A percentile compares a stretch with the other conserved stretches of the same genome.
Conservation (phyloP, 2,888 invertebrate species). For the Phorcus lineatus region DNA sequence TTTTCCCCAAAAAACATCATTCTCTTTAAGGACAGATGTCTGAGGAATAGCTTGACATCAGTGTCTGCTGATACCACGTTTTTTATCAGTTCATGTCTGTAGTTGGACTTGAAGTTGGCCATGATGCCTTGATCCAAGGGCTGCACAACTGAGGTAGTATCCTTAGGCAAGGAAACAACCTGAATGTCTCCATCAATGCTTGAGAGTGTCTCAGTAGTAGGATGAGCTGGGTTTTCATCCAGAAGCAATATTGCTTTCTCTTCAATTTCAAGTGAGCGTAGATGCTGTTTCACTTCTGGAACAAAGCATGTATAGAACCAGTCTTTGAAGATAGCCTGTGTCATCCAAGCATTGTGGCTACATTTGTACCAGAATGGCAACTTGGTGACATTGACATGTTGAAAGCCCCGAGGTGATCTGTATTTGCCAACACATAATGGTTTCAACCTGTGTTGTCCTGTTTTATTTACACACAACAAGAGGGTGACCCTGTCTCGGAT, state of each 20-base stretch:
- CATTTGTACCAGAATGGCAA: conserved; percentile 30
- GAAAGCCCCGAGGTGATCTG: conserved; percentile 11
- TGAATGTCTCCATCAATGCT: conserved; percentile 14
- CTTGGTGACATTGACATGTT: conserved; percentile 12
- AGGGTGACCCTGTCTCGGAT: conserved; percentile 22
- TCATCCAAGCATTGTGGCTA: conserved; percentile 25
- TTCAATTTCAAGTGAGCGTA: conserved; percentile 4
- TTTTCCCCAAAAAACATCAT: conserved; percentile 17
- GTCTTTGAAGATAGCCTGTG: conserved; percentile 26
- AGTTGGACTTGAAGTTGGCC: conserved; percentile 28
- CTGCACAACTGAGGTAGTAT: conserved; percentile 20
- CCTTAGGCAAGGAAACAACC: conserved; percentile 27
- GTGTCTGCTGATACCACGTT: background rate
- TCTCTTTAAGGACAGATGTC: conserved; percentile 4
- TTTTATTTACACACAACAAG: conserved; percentile 29
- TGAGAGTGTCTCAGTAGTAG: background rate
- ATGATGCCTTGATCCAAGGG: conserved; percentile 30
- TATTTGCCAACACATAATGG: conserved; percentile 27
- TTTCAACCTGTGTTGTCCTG: conserved; percentile 29
- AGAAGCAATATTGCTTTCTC: conserved; percentile 30
- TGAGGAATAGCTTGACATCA: background rate
- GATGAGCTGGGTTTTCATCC: conserved; percentile 30
- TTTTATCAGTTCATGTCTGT: background rate
- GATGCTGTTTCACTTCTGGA: conserved; percentile 24
- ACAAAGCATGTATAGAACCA: conserved; percentile 20